phyloP scores from a whole-genome alignment of 2,888 invertebrate species.

The Leucophora obtusa region DNA sequence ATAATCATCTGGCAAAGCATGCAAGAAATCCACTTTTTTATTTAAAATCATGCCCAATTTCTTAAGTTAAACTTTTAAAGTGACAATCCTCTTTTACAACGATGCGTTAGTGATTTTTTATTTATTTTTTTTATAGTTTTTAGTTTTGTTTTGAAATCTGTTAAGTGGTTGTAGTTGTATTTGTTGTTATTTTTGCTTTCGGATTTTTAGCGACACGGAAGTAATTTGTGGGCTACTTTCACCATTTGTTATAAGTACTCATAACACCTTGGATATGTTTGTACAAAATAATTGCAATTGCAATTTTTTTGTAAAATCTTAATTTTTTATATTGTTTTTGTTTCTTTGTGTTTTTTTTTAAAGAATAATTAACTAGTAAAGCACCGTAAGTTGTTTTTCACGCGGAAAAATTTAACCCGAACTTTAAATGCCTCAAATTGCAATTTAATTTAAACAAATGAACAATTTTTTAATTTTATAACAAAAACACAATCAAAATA shows the following conservation, averaged over 20 bases:
- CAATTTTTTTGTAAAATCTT: conserved; percentile 1
- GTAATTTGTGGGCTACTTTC: conserved; percentile 78
- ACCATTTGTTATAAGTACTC: conserved; percentile 66
- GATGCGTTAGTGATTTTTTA: conserved; percentile 35
- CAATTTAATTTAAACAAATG: too few relatives aligned
- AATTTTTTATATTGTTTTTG: conserved; percentile 9
- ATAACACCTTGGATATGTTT: conserved; percentile 36
- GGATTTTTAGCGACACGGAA: conserved; percentile 69
- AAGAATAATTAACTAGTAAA: not conserved
- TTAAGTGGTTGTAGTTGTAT: conserved; percentile 31
- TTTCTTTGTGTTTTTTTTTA: not conserved
- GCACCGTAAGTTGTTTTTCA: too few relatives aligned
- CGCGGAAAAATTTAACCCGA: too few relatives aligned
- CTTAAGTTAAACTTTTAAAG: conserved; percentile 32
- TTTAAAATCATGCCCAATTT: conserved; percentile 40
- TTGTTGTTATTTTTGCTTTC: conserved; percentile 43
- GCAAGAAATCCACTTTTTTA: conserved; percentile 28
- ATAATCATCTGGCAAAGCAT: conserved; percentile 12
- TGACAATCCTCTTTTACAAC: conserved; percentile 39
- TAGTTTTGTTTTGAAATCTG: conserved; percentile 33
- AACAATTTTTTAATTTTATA: too few relatives aligned
- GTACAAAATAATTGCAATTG: conserved; percentile 32
- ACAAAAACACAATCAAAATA: too few relatives aligned
- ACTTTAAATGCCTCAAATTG: too few relatives aligned
- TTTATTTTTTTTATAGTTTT: conserved; percentile 1